Evolutionary conservation across 2,113 vertebrate species (phyloP).

Genomic region (Columba livia): DNA sequence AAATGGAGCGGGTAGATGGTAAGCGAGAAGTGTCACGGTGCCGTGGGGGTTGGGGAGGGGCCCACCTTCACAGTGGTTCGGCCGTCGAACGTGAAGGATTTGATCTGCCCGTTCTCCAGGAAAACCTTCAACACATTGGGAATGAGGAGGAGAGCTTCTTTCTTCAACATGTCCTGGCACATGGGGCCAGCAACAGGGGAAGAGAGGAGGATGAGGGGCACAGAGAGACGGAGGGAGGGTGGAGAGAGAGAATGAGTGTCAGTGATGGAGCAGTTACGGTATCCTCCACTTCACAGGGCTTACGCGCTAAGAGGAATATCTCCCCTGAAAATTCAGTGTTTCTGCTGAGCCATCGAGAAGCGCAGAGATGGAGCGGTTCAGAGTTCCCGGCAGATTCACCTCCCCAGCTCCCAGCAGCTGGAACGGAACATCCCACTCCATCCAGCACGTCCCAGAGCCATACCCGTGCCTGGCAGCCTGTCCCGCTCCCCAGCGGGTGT

Average conservation of each 20-base stretch:
- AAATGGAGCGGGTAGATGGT: not conserved
- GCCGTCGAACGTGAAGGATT: conserved; percentile 98
- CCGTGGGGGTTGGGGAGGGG: fast-evolving
- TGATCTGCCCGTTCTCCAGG: conserved; percentile 98
- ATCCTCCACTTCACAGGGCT: not conserved
- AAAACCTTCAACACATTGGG: conserved; percentile 98
- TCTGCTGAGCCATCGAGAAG: not conserved
- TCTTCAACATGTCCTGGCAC: conserved; percentile 95
- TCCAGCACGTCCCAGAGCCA: not conserved
- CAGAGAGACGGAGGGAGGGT: not conserved
- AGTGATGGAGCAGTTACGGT: not conserved
- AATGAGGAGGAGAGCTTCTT: conserved; percentile 96
- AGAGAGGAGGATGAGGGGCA: not conserved
- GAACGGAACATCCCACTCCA: not conserved
- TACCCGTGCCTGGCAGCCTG: not conserved
- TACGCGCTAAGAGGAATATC: not conserved
- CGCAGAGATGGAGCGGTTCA: not conserved
- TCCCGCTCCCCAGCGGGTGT: not conserved
- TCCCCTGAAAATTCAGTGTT: not conserved
- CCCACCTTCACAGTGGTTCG: conserved; percentile 95
- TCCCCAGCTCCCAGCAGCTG: not conserved
- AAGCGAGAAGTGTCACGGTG: fast-evolving
- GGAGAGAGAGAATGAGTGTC: not conserved
- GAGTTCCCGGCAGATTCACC: not conserved
- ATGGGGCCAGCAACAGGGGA: not conserved